Evolutionary conservation across 2,113 vertebrate genomes (phyloP), one percentile per base, ranked within the genome.

Genomic region (Callipepla squamata): DNA sequence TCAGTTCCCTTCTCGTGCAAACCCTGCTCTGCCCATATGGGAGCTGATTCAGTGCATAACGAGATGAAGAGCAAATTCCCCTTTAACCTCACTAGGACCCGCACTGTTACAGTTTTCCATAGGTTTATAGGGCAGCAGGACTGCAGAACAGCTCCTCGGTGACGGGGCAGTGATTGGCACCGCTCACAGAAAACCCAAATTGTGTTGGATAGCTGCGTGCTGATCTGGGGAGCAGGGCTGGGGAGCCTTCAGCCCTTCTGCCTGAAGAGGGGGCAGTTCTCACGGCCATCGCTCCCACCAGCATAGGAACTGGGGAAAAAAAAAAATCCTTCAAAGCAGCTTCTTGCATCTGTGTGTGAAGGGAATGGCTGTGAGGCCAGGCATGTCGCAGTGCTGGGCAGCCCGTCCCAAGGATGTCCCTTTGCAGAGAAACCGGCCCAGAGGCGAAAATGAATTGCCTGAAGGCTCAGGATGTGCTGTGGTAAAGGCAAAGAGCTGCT

Each of bases 61-160:
- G 17, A 63, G 50, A 72, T 12, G 7, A 5, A 1, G 2, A 21
- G 17, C 68, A 53, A 80, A 84, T 63, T 80, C 70, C 51, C 47
- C 6, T 22, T 40, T 26, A 70, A 23, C 57, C 57, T 84, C 17
- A 70, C 69, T 12, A 63, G 66, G 77, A 85, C 55, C 69, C 11
- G 42, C 30, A 73, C 50, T 85, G 72, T 89, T 81, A 66, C 92
- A 90, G 82, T 85, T 95, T 90, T 77, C 79, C 53, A 53, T 66
- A 0, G 81, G 85, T 76, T 91, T 87, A 80, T 66, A 94, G 79
- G 72, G 78, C 70, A 91, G 42, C 30, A 40, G 40, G 40, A 32
- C 12, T 62, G 26, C 23, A 11, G 7, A 51, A 14, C 50, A 26
- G 50, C 50, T 51, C 13, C 12, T 57, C 0, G 1, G 34, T 67